These are phyloP conservation scores for Oreohelix idahoensis DNA, from an alignment of 1,140 invertebrate species.

Conservation along the genomic window DNA sequence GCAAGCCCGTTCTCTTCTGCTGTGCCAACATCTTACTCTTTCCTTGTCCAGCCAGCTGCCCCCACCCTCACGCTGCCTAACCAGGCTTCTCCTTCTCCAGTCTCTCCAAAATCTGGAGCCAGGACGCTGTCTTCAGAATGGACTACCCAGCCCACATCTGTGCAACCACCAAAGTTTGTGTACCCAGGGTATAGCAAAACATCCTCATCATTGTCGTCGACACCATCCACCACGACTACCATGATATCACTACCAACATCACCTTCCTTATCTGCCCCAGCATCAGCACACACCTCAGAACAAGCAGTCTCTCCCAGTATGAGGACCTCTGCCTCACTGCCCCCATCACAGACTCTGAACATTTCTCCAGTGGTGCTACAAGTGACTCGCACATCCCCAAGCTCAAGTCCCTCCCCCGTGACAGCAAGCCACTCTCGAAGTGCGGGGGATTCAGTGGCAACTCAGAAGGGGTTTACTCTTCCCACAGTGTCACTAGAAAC, in stretches of 20 bases:
- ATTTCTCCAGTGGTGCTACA: constrained; percentile 30
- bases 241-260: constrained; percentile 32
- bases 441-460: not conserved
- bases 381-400: constrained; percentile 10
- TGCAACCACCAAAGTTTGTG: constrained; percentile 67
- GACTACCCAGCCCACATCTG: constrained; percentile 59
- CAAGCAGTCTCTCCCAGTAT: not conserved
- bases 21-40: constrained; percentile 57
- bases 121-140: constrained; percentile 61
- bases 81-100: constrained; percentile 27
- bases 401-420: not conserved
- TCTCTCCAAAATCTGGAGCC: constrained; percentile 41
- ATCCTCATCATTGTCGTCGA: constrained; percentile 43
- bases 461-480: not conserved
- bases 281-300: constrained; percentile 16
- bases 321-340: constrained; percentile 19
- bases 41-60: constrained; percentile 45
- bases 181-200: constrained; percentile 62
- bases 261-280: constrained; percentile 22
- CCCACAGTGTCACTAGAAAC: constrained; percentile 21
- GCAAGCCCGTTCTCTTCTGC: constrained; percentile 51
- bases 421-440: not conserved
- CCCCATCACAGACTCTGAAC: constrained; percentile 23
- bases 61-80: constrained; percentile 4
- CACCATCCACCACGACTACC: constrained; percentile 33